Evolutionary conservation across 2,888 invertebrate species (phyloP).

Genomic region (Axea sp.): DNA sequence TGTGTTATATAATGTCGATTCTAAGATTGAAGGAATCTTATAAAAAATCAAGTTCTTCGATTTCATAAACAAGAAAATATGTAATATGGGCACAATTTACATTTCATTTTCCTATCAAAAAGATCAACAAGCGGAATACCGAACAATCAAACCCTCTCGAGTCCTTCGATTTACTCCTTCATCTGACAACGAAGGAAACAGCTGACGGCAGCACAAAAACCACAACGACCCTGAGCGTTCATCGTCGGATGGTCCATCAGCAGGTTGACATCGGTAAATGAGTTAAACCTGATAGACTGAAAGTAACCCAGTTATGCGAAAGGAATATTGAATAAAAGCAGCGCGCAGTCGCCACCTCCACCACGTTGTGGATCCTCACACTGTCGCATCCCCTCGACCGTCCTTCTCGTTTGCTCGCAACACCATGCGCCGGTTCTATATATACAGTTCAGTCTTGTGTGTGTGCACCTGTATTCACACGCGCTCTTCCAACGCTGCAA

Average conservation of each 20-base stretch:
- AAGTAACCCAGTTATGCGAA: slow-evolving; percentile 73
- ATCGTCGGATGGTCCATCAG: slow-evolving; percentile 37
- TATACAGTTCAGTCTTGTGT: slow-evolving; percentile 18
- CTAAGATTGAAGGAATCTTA: too few species aligned
- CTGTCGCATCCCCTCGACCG: slow-evolving; percentile 32
- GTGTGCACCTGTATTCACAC: slow-evolving; percentile 16
- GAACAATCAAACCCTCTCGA: too few species aligned
- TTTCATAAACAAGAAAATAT: too few species aligned
- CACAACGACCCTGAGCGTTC: slow-evolving; percentile 15
- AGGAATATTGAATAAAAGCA: slow-evolving; percentile 74
- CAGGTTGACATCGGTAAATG: slow-evolving; percentile 64
- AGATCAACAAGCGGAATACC: too few species aligned
- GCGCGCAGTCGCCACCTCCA: slow-evolving; percentile 71
- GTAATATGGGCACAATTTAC: too few species aligned
- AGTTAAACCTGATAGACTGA: slow-evolving; percentile 66
- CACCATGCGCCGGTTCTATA: slow-evolving; percentile 40
- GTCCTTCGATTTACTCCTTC: background rate
- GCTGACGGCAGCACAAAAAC: slow-evolving; percentile 22
- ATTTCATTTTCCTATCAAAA: too few species aligned
- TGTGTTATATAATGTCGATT: too few species aligned
- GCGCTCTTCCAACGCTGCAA: too few species aligned
- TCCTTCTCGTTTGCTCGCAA: too few species aligned
- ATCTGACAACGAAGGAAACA: slow-evolving; percentile 5
- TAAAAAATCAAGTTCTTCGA: too few species aligned
- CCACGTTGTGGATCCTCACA: slow-evolving; percentile 38